Evolutionary conservation across 2,113 vertebrate genomes (phyloP).

Genomic region (Agelaius tricolor): DNA sequence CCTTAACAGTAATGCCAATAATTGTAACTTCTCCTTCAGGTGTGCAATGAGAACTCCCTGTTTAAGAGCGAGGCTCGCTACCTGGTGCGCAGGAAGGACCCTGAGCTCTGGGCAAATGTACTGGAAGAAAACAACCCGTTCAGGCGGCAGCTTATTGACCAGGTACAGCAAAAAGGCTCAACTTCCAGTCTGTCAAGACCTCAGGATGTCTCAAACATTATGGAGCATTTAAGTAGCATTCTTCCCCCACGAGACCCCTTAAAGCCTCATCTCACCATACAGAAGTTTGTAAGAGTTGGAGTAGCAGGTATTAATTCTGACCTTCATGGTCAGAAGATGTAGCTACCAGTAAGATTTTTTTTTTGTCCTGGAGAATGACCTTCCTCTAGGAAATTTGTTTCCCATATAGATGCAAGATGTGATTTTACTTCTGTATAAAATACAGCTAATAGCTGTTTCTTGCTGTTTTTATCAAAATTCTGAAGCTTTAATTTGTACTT

Average conservation of each 20-base stretch:
- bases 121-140: conserved; percentile 87
- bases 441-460: neutral
- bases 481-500: neutral
- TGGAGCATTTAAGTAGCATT: neutral
- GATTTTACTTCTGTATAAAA: neutral
- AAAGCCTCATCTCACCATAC: neutral
- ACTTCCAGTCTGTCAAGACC: neutral
- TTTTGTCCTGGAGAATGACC: neutral
- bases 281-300: neutral
- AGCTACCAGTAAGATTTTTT: neutral
- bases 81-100: conserved; percentile 88
- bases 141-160: conserved; percentile 88
- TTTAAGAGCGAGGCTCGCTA: conserved; percentile 92
- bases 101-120: conserved; percentile 89
- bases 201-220: neutral
- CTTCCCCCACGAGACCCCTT: neutral
- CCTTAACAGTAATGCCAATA: neutral
- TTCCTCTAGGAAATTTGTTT: neutral
- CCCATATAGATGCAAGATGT: neutral
- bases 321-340: neutral
- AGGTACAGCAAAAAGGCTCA: conserved; percentile 67
- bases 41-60: conserved; percentile 93
- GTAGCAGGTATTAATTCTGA: neutral
- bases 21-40: conserved; percentile 68
- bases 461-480: neutral